These are phyloP conservation scores for Apotomis capreana DNA, from an alignment of 2,888 invertebrate species.

Conservation along the genomic window DNA sequence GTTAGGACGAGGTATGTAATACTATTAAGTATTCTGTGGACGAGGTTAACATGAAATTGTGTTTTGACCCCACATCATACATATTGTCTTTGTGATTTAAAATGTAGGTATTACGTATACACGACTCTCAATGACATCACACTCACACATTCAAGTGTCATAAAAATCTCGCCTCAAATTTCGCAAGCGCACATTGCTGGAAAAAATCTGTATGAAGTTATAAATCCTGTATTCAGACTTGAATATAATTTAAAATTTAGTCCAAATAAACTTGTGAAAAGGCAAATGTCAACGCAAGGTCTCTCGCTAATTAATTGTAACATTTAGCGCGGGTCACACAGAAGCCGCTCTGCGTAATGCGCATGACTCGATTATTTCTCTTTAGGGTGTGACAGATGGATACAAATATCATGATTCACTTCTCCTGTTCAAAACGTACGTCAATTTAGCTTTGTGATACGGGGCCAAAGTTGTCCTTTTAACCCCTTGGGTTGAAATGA, in stretches of 20 bases:
- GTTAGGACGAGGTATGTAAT: too few species aligned
- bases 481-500: too few species aligned
- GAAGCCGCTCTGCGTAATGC: conserved; percentile 23
- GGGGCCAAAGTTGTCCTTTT: too few species aligned
- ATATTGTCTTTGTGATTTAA: too few species aligned
- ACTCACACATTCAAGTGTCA: background rate
- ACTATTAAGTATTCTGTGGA: too few species aligned
- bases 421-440: too few species aligned
- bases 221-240: conserved; percentile 40
- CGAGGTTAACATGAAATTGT: too few species aligned
- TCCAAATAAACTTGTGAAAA: conserved; percentile 72
- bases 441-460: too few species aligned
- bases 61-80: too few species aligned
- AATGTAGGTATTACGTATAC: background rate
- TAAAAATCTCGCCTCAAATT: background rate
- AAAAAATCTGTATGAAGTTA: conserved; percentile 31
- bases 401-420: background rate
- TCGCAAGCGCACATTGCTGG: background rate
- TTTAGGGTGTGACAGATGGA: conserved; percentile 6
- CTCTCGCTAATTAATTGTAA: conserved; percentile 74
- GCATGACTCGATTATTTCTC: conserved; percentile 19
- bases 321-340: conserved; percentile 56
- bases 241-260: conserved; percentile 51
- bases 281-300: conserved; percentile 71
- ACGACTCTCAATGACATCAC: background rate